phyloP scores from a whole-genome alignment of 1,140 invertebrate species.

The Orius laevigatus region DNA sequence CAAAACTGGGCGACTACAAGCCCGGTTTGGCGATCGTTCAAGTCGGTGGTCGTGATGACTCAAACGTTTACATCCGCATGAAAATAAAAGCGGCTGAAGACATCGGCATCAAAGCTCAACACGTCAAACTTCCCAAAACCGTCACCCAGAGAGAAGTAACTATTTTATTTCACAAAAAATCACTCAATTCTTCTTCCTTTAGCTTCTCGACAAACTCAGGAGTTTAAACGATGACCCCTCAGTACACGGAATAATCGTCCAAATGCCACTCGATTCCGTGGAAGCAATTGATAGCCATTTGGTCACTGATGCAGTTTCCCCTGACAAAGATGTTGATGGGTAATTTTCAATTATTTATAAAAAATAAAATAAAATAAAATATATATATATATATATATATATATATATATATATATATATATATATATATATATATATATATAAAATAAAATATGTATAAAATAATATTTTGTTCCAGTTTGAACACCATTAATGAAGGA shows the following conservation, averaged over 20 bases:
- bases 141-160: conserved; percentile 70
- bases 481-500: conserved; percentile 86
- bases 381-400: too few relatives aligned
- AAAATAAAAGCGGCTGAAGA: conserved; percentile 85
- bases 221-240: conserved; percentile 66
- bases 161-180: not conserved
- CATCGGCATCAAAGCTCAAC: conserved; percentile 73
- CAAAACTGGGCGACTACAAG: conserved; percentile 40
- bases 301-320: conserved; percentile 71
- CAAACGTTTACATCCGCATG: conserved; percentile 97
- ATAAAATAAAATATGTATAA: not conserved
- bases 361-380: not conserved
- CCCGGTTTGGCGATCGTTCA: conserved; percentile 72
- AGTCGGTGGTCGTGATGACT: conserved; percentile 89
- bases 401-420: not conserved
- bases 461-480: conserved; percentile 31
- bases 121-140: conserved; percentile 63
- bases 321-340: conserved; percentile 92
- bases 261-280: conserved; percentile 82
- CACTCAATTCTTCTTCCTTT: conserved; percentile 14
- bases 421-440: too few relatives aligned
- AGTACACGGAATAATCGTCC: conserved; percentile 92
- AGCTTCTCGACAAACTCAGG: conserved; percentile 51
- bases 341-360: conserved; percentile 24
- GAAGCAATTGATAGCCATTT: conserved; percentile 68